Conservation (phyloP, 2,113 vertebrate genomes). For the Riparia riparia region DNA sequence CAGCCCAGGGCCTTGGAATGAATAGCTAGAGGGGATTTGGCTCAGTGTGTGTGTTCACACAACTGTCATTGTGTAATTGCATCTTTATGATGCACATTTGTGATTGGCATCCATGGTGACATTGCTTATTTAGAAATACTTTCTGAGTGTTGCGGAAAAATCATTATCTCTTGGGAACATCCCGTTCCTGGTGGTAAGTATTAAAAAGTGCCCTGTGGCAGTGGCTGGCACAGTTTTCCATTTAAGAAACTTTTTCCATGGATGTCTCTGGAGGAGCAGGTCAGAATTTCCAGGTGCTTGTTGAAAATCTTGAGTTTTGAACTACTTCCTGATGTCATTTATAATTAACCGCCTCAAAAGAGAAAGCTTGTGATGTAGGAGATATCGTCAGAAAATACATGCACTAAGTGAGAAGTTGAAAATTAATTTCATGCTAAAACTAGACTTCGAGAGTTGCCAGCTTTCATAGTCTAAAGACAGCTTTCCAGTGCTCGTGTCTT, state of each 20-base stretch:
- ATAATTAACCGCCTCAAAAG: not conserved
- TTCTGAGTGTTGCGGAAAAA: not conserved
- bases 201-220: not conserved
- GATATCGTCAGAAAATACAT: not conserved
- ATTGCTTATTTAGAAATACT: slow-evolving; percentile 28
- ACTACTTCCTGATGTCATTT: not conserved
- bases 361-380: not conserved
- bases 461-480: not conserved
- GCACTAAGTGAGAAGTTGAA: not conserved
- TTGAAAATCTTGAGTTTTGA: not conserved
- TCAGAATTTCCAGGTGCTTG: slow-evolving; percentile 1
- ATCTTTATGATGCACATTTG: not conserved
- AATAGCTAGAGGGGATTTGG: not conserved
- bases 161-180: not conserved
- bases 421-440: not conserved
- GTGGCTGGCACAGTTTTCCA: not conserved
- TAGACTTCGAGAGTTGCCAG: not conserved
- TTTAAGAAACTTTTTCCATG: not conserved
- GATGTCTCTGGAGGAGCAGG: not conserved
- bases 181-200: not conserved
- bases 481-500: not conserved
- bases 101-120: slow-evolving; percentile 26
- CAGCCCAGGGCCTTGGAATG: not conserved
- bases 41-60: not conserved
- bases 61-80: not conserved